Evolutionary conservation across 1,140 invertebrate species (phyloP).

Genomic region (Microplitis mediator): DNA sequence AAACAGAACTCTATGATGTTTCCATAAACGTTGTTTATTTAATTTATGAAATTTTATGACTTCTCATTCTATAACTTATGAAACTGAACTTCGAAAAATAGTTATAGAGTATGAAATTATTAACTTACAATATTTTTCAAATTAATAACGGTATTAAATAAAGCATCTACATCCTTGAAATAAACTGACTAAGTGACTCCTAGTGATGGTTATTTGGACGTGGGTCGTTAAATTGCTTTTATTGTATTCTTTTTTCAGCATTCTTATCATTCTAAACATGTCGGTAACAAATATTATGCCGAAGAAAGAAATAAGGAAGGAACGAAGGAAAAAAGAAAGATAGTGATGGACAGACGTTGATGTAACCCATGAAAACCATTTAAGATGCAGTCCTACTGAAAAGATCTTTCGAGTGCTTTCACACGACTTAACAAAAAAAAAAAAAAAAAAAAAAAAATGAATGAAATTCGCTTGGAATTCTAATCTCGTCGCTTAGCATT

Average conservation of each 20-base stretch:
- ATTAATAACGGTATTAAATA: too few relatives aligned
- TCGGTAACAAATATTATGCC: neutral
- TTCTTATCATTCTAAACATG: constrained; percentile 8
- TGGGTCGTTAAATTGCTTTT: constrained; percentile 4
- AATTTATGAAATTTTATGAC: too few relatives aligned
- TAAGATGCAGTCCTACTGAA: constrained; percentile 42
- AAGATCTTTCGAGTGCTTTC: constrained; percentile 43
- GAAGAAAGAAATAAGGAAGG: neutral
- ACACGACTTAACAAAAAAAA: constrained; percentile 6
- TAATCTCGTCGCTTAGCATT: constrained; percentile 40
- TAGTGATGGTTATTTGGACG: neutral
- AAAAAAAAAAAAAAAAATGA: constrained; percentile 39
- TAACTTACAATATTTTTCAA: too few relatives aligned
- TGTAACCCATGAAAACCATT: constrained; percentile 37
- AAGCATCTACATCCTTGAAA: neutral
- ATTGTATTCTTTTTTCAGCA: constrained; percentile 4
- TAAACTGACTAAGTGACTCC: neutral
- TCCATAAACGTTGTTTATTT: too few relatives aligned
- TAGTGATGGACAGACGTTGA: constrained; percentile 18
- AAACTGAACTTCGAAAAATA: too few relatives aligned
- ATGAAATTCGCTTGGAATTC: constrained; percentile 46
- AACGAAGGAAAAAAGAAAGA: too few relatives aligned
- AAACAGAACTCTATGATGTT: too few relatives aligned
- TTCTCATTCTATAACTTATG: too few relatives aligned
- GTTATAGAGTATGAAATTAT: too few relatives aligned